Evolutionary conservation across 2,797 vertebrate species (phyloP), one percentile per base, ranked within the genome.

Genomic region (Hoplostethus atlanticus): DNA sequence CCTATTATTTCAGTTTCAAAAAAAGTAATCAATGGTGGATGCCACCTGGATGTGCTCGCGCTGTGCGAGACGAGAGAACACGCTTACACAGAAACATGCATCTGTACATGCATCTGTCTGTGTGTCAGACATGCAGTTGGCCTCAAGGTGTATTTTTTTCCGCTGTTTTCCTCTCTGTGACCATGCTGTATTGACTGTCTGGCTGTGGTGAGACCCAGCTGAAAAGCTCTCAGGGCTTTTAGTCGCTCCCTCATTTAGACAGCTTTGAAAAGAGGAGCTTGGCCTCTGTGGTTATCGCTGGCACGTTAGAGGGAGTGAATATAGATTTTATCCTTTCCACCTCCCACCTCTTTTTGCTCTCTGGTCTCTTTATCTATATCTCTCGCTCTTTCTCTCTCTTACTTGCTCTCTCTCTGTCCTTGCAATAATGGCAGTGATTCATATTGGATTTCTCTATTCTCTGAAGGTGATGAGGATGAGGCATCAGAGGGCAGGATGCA

Each of bases 321-420:
- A 92, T 90, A 89, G 92, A 93, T 92, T 92, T 92, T 86, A 85
- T 89, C 83, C 79, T 85, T 79, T 81, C 83, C 83, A 76, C 83
- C 77, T 83, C 84, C 73, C 81, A 74, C 77, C 63, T 74, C 72
- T 34, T 66, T 79, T 48, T 9, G 40, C 72, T 81, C 77, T 76
- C 80, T 68, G 57, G 67, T 82, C 82, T 79, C 84, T 87, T 85
- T 84, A 86, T 91, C 87, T 87, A 78, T 77, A 55, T 74, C 65
- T 9, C 13, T 85, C 68, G 72, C 70, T 55, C 53, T 51, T 44
- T 2, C 58, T 76, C 76, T 73, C 79, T 34, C 48, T 65, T n/a
- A 71, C 42, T 34, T 40, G 63, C 79, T 61, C 70, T 65, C 77
- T 80, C 71, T 80, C 77, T 72, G 80, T 81, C 89, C 87, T 85